Base-by-base conservation (phyloP, 2,113 vertebrate genomes). In the Egretta garzetta region DNA sequence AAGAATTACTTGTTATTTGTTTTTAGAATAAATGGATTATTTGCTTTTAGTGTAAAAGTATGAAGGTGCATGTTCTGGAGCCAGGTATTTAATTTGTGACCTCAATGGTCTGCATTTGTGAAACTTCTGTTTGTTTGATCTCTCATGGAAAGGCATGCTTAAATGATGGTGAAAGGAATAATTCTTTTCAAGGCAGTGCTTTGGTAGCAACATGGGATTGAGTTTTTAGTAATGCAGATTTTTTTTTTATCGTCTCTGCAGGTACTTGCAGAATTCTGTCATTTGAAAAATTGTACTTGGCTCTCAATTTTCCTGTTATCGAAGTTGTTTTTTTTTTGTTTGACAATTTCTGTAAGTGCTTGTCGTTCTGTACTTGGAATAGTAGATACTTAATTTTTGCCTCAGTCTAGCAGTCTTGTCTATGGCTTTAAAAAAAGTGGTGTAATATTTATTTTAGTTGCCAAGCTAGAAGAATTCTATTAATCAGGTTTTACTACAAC, bases 401-500 rank as follows among this genome's bases (percentile, higher is more conserved):
- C 1, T 28, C 5, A 16, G n/a, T 63, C 12, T 83, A 21, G 21
- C 27, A 53, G 0, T 91, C 39, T 58, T 62, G 28, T 62, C 28
- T 88, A 16, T 62, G 41, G 13, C 74, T 88, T 86, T 82, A 62
- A 89, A 73, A 10, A 10, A 66, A 49, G 9, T 55, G 5, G 6
- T 82, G 26, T 49, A 80, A 52, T 79, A 55, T 43, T 92, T 77
- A 70, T 49, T 91, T 81, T 68, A 53, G 63, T 88, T 90, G 30
- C 52, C 68, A 81, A 35, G 33, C 56, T 50, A 41, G 71, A 66
- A 88, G 56, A 86, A 90, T 92, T 86, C 12, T 79, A 30, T 79
- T 97, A 73, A 96, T 93, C 64, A 81, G 66, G 47, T 81, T 74
- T 63, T 96, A 92, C 49, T 92, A 24, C 63, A 88, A 80, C 92